A percentile compares a stretch with the other conserved stretches of the same genome.
phyloP scores from a whole-genome alignment of 1,140 invertebrate genomes.

The Triops cancriformis region DNA sequence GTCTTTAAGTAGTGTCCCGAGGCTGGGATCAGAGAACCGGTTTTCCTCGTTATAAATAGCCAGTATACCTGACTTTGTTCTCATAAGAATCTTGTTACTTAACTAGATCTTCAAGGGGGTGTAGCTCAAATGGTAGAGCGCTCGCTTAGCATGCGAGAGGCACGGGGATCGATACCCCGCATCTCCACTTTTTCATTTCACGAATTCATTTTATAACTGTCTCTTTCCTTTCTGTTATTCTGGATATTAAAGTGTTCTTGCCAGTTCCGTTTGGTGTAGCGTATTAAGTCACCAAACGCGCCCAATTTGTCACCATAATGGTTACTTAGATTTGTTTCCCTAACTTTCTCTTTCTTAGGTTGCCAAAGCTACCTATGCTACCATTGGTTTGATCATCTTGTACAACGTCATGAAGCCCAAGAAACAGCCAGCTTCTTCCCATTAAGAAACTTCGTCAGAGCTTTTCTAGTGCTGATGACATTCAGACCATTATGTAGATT shows the following conservation, averaged over 20 bases:
- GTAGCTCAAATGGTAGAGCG: constrained; percentile 80
- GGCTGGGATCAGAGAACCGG: neutral
- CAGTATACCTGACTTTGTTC: neutral
- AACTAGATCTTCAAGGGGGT: constrained; percentile 44
- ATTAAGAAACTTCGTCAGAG: neutral
- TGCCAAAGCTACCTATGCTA: constrained; percentile 53
- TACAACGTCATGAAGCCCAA: constrained; percentile 52
- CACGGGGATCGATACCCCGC: constrained; percentile 73
- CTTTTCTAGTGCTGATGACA: neutral
- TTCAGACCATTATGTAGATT: neutral
- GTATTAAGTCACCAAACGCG: no score
- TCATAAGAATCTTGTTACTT: neutral
- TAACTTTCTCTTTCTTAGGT: constrained; percentile 43
- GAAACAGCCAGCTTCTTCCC: constrained; percentile 40
- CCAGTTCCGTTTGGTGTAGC: no score
- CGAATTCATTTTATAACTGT: neutral
- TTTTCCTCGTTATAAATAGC: neutral
- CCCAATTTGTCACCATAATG: no score
- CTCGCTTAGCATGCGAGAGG: constrained; percentile 80
- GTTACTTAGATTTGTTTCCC: neutral
- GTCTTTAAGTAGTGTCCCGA: neutral
- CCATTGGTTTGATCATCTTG: constrained; percentile 47
- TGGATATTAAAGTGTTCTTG: neutral
- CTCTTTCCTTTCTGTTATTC: neutral
- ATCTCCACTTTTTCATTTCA: constrained; percentile 46